Conservation (phyloP, 2,113 vertebrate genomes). For the Hemichromis elongatus region DNA sequence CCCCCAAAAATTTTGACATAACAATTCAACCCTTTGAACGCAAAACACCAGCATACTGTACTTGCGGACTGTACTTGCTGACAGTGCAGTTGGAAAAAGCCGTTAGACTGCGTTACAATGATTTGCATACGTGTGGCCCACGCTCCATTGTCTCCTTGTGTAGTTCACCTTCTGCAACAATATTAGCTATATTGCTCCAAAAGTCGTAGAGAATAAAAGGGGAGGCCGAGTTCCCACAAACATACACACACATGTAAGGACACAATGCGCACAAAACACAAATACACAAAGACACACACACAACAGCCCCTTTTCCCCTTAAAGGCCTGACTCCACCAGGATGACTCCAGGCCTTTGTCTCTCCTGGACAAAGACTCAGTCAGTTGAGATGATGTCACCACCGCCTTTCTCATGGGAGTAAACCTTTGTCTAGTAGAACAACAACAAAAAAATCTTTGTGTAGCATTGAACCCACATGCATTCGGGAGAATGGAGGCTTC, state of each 20-base stretch:
- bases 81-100: not conserved
- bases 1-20: too few species aligned
- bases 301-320: not conserved
- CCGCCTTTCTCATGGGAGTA: slow-evolving; percentile 76
- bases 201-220: slow-evolving; percentile 40
- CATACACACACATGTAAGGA: slow-evolving; percentile 6
- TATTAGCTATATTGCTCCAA: slow-evolving; percentile 42
- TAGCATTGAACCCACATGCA: slow-evolving; percentile 69
- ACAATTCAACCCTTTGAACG: not conserved
- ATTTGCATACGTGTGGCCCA: slow-evolving; percentile 34
- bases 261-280: slow-evolving; percentile 28
- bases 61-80: not conserved
- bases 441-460: slow-evolving; percentile 81
- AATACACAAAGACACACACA: slow-evolving; percentile 3
- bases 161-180: slow-evolving; percentile 51
- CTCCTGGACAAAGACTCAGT: slow-evolving; percentile 72
- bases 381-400: slow-evolving; percentile 79
- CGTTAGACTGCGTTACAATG: not conserved
- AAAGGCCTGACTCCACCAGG: slow-evolving; percentile 57
- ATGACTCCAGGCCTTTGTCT: slow-evolving; percentile 76
- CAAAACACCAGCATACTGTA: not conserved
- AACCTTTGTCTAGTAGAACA: slow-evolving; percentile 76
- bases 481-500: slow-evolving; percentile 53
- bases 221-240: slow-evolving; percentile 51
- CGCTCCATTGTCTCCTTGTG: slow-evolving; percentile 3